Evolutionary conservation across 2,797 vertebrate species (phyloP).

Genomic region (Oreonectes daqikongensis): DNA sequence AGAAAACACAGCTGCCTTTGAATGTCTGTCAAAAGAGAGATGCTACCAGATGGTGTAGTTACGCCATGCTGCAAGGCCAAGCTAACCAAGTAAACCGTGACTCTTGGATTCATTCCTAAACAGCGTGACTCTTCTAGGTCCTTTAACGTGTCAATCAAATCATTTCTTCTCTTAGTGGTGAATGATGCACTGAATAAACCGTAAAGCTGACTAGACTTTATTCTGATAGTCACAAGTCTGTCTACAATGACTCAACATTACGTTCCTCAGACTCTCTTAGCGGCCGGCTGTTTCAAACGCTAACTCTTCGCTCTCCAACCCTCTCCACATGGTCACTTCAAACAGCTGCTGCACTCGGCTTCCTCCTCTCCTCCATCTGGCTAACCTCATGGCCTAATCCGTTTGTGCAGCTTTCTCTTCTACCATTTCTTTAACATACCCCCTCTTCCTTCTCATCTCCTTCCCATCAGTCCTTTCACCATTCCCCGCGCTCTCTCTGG

Average conservation of each 20-base stretch:
- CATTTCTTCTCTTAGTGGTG: background rate
- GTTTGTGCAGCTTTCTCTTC: conserved; percentile 25
- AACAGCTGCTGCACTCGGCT: background rate
- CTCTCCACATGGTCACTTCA: background rate
- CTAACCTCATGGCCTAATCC: conserved; percentile 23
- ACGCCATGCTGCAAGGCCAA: background rate
- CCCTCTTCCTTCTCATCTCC: conserved; percentile 44
- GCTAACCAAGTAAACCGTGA: too few species aligned
- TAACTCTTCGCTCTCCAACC: background rate
- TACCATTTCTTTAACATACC: conserved; percentile 5
- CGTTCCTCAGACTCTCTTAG: background rate
- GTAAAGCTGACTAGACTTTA: background rate
- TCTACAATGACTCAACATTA: background rate
- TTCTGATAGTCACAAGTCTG: background rate
- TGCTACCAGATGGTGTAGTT: too few species aligned
- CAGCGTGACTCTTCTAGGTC: background rate
- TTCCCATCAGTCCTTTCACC: conserved; percentile 37
- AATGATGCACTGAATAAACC: background rate
- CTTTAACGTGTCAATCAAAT: background rate
- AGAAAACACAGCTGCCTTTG: background rate
- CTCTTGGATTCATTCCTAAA: background rate
- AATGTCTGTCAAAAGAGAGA: background rate
- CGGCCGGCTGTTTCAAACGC: background rate
- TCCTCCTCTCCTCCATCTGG: conserved; percentile 13
- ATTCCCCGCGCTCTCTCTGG: conserved; percentile 50